Conservation (phyloP, 53 echinoderm and acorn worm species). For the Arbacia lixula region DNA sequence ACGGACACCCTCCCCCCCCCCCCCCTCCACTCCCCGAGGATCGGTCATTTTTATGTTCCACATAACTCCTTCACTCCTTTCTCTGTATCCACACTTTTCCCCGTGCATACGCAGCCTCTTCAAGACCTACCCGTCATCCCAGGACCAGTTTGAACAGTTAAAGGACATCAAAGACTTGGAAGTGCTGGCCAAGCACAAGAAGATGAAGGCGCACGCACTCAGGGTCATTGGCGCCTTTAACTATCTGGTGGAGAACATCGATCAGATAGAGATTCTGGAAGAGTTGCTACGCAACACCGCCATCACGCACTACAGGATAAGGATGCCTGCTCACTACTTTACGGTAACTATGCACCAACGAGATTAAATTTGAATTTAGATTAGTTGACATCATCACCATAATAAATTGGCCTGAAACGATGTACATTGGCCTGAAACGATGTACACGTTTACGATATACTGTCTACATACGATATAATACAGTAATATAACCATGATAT, state of each 20-base stretch:
- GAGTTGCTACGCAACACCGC: conserved; percentile 76
- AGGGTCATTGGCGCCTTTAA: conserved; percentile 79
- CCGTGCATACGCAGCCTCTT: conserved; percentile 13
- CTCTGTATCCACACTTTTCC: too few relatives aligned
- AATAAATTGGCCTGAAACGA: too few relatives aligned
- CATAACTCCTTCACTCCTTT: too few relatives aligned
- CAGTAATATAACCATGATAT: neutral
- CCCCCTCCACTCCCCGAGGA: too few relatives aligned
- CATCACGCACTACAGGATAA: conserved; percentile 54
- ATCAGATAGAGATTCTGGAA: conserved; percentile 75
- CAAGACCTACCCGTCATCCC: conserved; percentile 10
- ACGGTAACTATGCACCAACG: conserved; percentile 54
- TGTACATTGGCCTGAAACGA: too few relatives aligned
- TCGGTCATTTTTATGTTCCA: too few relatives aligned
- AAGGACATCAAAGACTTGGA: conserved; percentile 60
- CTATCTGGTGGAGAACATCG: conserved; percentile 79
- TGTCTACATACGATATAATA: neutral
- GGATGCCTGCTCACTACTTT: conserved; percentile 57
- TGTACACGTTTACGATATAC: too few relatives aligned
- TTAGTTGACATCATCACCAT: too few relatives aligned
- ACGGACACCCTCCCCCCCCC: too few relatives aligned
- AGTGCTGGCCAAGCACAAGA: conserved; percentile 61
- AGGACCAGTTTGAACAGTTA: conserved; percentile 32
- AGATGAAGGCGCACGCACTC: conserved; percentile 74
- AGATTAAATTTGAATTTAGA: too few relatives aligned